phyloP scores from a whole-genome alignment of 2,888 invertebrate species.

The Mechanitis messenoides region DNA sequence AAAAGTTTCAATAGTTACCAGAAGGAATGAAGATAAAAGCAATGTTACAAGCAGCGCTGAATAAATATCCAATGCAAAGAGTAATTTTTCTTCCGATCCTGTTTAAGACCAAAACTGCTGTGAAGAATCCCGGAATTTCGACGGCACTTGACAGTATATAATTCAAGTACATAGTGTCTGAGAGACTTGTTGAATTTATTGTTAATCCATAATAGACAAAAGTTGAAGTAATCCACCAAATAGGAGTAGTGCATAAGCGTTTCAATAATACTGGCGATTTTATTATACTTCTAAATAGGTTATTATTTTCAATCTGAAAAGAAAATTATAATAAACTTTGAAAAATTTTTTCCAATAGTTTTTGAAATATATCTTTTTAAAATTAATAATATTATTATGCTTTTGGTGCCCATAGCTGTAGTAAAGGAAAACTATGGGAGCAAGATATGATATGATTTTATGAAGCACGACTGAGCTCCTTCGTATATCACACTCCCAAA shows the following conservation, averaged over 20 bases:
- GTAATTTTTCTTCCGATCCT: conserved; percentile 79
- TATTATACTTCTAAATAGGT: conserved; percentile 33
- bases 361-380: too few species aligned
- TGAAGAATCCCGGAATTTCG: conserved; percentile 83
- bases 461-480: too few species aligned
- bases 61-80: conserved; percentile 74
- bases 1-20: conserved; percentile 48
- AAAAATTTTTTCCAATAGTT: too few species aligned
- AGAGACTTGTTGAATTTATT: conserved; percentile 83
- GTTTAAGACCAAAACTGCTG: conserved; percentile 79
- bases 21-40: conserved; percentile 68
- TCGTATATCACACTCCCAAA: too few species aligned
- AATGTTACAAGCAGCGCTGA: conserved; percentile 73
- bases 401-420: too few species aligned
- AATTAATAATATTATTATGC: too few species aligned
- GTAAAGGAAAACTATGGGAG: too few species aligned
- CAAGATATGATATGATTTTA: too few species aligned
- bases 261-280: conserved; percentile 51
- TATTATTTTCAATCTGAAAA: conserved; percentile 26
- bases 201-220: conserved; percentile 88
- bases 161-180: conserved; percentile 84
- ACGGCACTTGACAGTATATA: conserved; percentile 79
- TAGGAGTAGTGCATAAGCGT: conserved; percentile 79
- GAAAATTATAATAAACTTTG: too few species aligned
- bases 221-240: conserved; percentile 87